A percentile compares a stretch with the other conserved stretches of the same genome.
Conservation (phyloP, 2,888 invertebrate species). For the Sphecodes monilicornis region DNA sequence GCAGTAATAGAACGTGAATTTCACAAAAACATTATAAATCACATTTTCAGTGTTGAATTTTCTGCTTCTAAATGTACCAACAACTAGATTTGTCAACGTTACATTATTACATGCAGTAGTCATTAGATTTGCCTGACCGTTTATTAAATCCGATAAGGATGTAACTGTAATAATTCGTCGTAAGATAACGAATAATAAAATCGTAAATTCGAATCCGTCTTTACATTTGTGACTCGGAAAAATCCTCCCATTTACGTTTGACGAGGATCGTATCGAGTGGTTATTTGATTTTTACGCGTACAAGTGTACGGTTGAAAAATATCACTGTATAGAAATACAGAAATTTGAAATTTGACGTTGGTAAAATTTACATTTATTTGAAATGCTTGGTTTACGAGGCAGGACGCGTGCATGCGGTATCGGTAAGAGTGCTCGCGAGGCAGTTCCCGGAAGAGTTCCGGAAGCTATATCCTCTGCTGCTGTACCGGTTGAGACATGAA, state of each 20-base stretch:
- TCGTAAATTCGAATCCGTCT: background rate
- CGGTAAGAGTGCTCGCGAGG: constrained; percentile 24
- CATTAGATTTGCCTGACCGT: no score
- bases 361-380: no score
- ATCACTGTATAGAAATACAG: background rate
- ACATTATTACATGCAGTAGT: no score
- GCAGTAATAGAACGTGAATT: no score
- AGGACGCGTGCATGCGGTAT: background rate
- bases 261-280: background rate
- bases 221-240: background rate
- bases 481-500: constrained; percentile 64
- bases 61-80: no score
- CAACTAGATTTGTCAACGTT: no score
- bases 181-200: background rate
- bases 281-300: background rate
- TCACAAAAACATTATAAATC: no score
- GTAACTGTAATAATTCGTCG: background rate
- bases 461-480: constrained; percentile 31
- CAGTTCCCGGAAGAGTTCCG: constrained; percentile 23
- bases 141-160: no score
- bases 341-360: background rate
- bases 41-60: no score
- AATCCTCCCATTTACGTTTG: background rate
- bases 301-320: background rate
- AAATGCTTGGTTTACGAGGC: background rate